Evolutionary conservation across 2,888 invertebrate genomes (phyloP).

Genomic region (Cheilosia grossa): DNA sequence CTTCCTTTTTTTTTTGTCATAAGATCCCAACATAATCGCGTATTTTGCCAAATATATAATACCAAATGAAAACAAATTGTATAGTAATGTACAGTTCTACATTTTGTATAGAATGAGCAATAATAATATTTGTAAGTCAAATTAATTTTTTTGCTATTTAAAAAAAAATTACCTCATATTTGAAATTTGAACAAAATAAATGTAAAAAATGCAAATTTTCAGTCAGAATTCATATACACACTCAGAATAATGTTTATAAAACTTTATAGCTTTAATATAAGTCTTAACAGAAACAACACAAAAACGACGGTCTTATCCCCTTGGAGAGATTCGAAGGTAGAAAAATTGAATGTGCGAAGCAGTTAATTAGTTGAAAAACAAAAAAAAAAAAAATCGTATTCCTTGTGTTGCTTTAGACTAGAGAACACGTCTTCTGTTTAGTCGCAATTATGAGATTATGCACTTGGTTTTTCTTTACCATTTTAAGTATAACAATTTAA

Average conservation of each 20-base stretch:
- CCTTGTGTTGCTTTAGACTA: conserved; percentile 51
- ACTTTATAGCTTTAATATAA: conserved; percentile 68
- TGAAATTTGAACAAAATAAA: conserved; percentile 18
- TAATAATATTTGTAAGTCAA: conserved; percentile 24
- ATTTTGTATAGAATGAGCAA: conserved; percentile 37
- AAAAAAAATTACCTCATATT: conserved; percentile 66
- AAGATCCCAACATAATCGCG: conserved; percentile 34
- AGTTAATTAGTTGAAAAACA: not conserved
- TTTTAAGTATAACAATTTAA: not conserved
- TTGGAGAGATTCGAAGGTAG: conserved; percentile 22
- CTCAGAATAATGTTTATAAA: conserved; percentile 39
- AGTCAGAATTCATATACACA: conserved; percentile 25
- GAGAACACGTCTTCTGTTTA: conserved; percentile 3
- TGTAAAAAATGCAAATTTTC: conserved; percentile 1
- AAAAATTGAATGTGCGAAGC: conserved; percentile 25
- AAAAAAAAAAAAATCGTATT: conserved; percentile 22
- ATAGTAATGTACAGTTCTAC: conserved; percentile 32
- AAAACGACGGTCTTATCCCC: conserved; percentile 7
- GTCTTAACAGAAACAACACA: conserved; percentile 14
- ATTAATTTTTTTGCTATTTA: conserved; percentile 49
- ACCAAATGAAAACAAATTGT: not conserved
- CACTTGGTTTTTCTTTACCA: conserved; percentile 7
- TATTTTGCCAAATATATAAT: conserved; percentile 38
- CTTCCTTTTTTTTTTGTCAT: conserved; percentile 4
- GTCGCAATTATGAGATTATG: conserved; percentile 21